These are phyloP conservation scores for Delphinus delphis DNA, from an alignment of 2,113 vertebrate genomes.

Conservation along the genomic window DNA sequence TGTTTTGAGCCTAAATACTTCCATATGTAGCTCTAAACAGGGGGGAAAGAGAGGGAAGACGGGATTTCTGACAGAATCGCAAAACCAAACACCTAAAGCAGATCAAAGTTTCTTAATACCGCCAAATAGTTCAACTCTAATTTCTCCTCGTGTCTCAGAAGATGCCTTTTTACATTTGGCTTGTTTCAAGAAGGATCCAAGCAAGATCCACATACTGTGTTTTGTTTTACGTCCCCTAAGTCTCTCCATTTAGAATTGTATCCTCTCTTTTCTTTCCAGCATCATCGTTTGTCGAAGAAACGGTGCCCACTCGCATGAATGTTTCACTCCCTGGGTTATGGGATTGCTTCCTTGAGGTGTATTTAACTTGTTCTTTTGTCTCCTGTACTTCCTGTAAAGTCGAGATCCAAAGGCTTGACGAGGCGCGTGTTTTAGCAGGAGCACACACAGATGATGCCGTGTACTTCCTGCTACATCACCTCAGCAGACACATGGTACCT, in stretches of 20 bases:
- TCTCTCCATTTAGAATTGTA: not conserved
- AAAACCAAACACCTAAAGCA: slow-evolving; percentile 32
- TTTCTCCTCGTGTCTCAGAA: not conserved
- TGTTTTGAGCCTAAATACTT: slow-evolving; percentile 70
- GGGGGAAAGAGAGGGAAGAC: not conserved
- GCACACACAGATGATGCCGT: no score
- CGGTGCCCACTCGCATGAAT: accelerated
- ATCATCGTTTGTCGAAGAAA: not conserved
- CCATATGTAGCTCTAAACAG: slow-evolving; percentile 66
- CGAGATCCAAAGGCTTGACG: accelerated
- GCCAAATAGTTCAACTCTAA: not conserved
- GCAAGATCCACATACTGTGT: not conserved
- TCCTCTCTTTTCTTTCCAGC: not conserved
- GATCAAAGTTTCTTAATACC: not conserved
- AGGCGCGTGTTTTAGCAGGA: not conserved
- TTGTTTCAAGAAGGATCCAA: not conserved
- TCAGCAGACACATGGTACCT: no score
- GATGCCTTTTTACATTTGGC: not conserved
- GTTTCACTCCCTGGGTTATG: not conserved
- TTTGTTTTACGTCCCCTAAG: not conserved
- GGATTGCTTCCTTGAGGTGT: not conserved
- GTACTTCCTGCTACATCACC: accelerated
- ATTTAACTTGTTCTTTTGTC: not conserved
- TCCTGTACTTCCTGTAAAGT: not conserved
- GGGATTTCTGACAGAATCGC: slow-evolving; percentile 9